These are phyloP conservation scores for Pseudomyrmex flavicornis DNA, from an alignment of 1,140 invertebrate species.

Conservation along the genomic window DNA sequence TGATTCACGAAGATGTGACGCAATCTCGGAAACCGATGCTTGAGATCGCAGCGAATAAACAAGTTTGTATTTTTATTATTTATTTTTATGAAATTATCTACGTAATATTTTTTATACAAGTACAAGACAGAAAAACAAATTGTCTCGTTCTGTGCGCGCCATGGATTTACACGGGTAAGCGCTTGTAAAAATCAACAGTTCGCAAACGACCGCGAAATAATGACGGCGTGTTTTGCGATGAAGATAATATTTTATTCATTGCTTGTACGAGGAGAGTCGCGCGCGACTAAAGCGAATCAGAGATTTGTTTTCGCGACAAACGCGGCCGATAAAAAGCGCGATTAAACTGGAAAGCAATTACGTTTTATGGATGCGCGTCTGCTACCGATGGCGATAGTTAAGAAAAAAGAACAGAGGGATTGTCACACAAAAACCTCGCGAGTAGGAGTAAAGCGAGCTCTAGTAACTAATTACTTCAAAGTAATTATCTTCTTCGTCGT, in stretches of 20 bases:
- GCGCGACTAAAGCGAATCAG: conserved; percentile 18
- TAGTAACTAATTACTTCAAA: conserved; percentile 81
- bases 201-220: neutral
- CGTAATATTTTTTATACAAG: no score
- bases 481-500: conserved; percentile 78
- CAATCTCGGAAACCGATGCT: conserved; percentile 4
- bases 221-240: neutral
- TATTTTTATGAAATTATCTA: neutral
- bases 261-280: neutral
- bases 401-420: conserved; percentile 7
- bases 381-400: conserved; percentile 45
- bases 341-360: conserved; percentile 74
- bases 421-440: conserved; percentile 2
- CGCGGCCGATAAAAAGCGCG: conserved; percentile 61
- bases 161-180: neutral
- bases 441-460: conserved; percentile 64
- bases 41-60: conserved; percentile 9
- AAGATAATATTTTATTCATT: conserved; percentile 36
- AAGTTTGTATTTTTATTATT: conserved; percentile 32
- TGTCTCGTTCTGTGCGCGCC: neutral
- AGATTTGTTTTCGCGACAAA: conserved; percentile 38
- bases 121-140: neutral
- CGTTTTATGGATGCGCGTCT: conserved; percentile 59
- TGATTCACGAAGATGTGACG: conserved; percentile 25
- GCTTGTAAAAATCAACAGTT: neutral